Percentiles rank a stretch among this genome's conserved stretches.
phyloP scores from a whole-genome alignment of 2,888 invertebrate species.

The Incurvaria masculella region DNA sequence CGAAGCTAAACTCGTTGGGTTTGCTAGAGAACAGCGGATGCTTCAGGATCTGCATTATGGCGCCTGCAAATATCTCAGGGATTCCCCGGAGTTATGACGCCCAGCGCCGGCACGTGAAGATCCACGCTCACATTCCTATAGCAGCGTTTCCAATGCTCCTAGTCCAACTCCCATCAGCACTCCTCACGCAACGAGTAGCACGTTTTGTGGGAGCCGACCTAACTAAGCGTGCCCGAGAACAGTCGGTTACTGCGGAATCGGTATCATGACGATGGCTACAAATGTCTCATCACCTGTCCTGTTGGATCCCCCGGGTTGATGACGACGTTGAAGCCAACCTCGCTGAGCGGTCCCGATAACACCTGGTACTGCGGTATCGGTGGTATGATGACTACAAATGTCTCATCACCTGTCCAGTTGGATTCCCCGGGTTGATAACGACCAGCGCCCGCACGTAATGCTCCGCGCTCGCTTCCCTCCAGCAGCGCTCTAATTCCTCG shows the following conservation, averaged over 20 bases:
- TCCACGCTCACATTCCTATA: conserved; percentile 58
- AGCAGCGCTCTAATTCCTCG: conserved; percentile 68
- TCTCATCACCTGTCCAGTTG: conserved; percentile 76
- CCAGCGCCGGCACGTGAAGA: conserved; percentile 72
- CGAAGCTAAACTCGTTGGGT: conserved; percentile 78
- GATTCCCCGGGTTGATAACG: conserved; percentile 93
- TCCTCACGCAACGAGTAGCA: conserved; percentile 84
- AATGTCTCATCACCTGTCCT: conserved; percentile 65
- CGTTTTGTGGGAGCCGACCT: conserved; percentile 77
- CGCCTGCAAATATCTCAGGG: conserved; percentile 74
- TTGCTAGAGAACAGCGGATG: conserved; percentile 92
- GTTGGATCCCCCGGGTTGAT: conserved; percentile 96
- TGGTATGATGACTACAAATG: conserved; percentile 76
- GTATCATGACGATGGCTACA: conserved; percentile 79
- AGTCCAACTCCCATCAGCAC: conserved; percentile 74
- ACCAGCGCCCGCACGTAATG: conserved; percentile 75
- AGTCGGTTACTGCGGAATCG: conserved; percentile 93
- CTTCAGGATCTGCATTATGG: conserved; percentile 92
- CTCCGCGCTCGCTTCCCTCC: conserved; percentile 57
- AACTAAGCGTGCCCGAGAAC: conserved; percentile 85
- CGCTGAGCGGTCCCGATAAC: conserved; percentile 84
- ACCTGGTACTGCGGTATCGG: conserved; percentile 94
- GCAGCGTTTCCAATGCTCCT: conserved; percentile 70
- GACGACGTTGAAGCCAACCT: conserved; percentile 79
- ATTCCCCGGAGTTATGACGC: conserved; percentile 93